Percentiles rank a stretch among this genome's conserved stretches.
These are phyloP conservation scores for Calliphora vicina DNA, from an alignment of 1,140 invertebrate genomes.

Conservation along the genomic window DNA sequence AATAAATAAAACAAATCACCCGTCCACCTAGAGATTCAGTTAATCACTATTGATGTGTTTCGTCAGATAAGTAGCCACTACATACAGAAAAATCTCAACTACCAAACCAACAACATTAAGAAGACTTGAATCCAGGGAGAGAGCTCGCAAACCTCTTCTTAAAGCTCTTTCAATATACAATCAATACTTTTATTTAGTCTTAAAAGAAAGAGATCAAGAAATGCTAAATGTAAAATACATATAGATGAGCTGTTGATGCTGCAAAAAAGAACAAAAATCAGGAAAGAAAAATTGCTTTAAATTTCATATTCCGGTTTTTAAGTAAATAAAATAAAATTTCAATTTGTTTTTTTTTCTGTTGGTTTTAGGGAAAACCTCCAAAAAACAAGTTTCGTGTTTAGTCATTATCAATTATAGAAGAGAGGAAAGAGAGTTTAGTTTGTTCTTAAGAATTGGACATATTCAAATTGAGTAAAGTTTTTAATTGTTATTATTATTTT, in stretches of 20 bases:
- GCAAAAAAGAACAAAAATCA: background rate
- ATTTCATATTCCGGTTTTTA: background rate
- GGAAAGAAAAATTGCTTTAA: background rate
- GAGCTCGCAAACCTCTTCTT: too few species aligned
- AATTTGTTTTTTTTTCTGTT: background rate
- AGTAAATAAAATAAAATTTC: too few species aligned
- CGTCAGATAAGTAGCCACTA: background rate
- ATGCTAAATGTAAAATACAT: background rate
- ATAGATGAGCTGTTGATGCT: background rate
- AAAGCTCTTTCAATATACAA: too few species aligned
- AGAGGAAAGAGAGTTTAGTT: background rate
- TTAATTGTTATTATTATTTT: too few species aligned
- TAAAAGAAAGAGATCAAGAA: background rate
- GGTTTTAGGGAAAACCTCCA: background rate
- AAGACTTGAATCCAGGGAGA: background rate
- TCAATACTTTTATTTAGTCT: background rate
- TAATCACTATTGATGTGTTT: background rate
- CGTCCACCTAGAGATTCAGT: background rate
- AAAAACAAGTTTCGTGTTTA: background rate
- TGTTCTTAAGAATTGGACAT: too few species aligned
- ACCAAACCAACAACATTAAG: background rate
- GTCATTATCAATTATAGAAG: background rate
- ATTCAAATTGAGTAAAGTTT: too few species aligned
- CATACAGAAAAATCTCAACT: background rate
- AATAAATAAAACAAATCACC: background rate